These are phyloP conservation scores for Epinephelus moara DNA, from an alignment of 2,113 vertebrate genomes.

Conservation along the genomic window DNA sequence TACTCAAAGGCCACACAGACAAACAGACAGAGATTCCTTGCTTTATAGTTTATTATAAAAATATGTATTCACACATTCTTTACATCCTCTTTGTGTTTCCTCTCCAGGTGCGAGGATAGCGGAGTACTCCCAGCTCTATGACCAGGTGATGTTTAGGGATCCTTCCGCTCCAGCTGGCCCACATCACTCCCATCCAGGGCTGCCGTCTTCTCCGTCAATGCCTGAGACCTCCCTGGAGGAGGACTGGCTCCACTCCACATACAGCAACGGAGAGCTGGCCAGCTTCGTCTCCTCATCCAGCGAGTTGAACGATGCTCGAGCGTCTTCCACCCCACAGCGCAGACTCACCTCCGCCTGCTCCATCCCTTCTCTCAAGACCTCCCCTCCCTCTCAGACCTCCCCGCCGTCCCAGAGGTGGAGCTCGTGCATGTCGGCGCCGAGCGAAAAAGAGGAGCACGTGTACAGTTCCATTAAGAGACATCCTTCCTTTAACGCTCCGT, in stretches of 20 bases:
- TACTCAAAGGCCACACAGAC: too few species aligned
- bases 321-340: slow-evolving; percentile 73
- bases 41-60: not conserved
- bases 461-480: slow-evolving; percentile 88
- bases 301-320: slow-evolving; percentile 59
- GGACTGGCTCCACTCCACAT: slow-evolving; percentile 93
- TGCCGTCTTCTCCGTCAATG: slow-evolving; percentile 79
- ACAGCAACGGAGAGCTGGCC: slow-evolving; percentile 92
- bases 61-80: not conserved
- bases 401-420: slow-evolving; percentile 89
- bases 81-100: slow-evolving; percentile 11
- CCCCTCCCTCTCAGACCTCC: slow-evolving; percentile 72
- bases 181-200: slow-evolving; percentile 73
- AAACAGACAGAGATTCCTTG: too few species aligned
- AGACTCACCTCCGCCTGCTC: slow-evolving; percentile 86
- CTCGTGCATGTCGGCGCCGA: slow-evolving; percentile 86
- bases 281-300: slow-evolving; percentile 86
- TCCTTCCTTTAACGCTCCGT: slow-evolving; percentile 79
- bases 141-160: slow-evolving; percentile 93
- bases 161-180: slow-evolving; percentile 68
- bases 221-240: slow-evolving; percentile 83
- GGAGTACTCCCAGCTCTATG: slow-evolving; percentile 97
- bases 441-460: slow-evolving; percentile 88
- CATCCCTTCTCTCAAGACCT: slow-evolving; percentile 88
- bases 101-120: slow-evolving; percentile 95